Evolutionary conservation across 2,797 vertebrate species (phyloP).

Genomic region (Rhinella marina): DNA sequence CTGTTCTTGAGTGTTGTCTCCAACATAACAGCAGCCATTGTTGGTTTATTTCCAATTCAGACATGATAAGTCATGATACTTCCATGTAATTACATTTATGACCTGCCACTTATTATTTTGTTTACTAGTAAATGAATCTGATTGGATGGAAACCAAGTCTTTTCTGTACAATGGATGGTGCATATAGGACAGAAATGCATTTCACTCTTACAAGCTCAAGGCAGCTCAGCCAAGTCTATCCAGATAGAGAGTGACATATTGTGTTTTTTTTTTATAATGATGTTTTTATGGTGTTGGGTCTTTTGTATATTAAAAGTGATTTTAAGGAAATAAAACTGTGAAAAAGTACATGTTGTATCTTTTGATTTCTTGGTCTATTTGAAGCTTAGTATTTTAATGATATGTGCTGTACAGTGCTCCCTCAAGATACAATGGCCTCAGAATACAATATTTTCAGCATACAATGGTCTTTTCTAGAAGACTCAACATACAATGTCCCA

Average conservation of each 20-base stretch:
- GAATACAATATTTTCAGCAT: too few relatives aligned
- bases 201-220: neutral
- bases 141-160: neutral
- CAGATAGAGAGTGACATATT: neutral
- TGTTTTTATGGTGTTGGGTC: neutral
- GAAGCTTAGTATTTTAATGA: neutral
- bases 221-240: slow-evolving; percentile 25
- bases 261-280: neutral
- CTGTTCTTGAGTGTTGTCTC: neutral
- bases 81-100: too few relatives aligned
- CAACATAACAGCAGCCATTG: too few relatives aligned
- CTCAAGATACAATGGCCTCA: too few relatives aligned
- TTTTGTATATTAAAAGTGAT: neutral
- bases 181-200: neutral
- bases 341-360: neutral
- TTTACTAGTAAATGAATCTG: neutral
- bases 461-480: too few relatives aligned
- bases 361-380: neutral
- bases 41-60: too few relatives aligned
- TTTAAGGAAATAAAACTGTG: neutral
- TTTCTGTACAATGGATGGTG: neutral
- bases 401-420: too few relatives aligned
- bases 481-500: too few relatives aligned
- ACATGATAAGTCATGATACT: too few relatives aligned
- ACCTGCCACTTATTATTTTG: too few relatives aligned